Conservation (phyloP, 1,140 invertebrate species). For the Nasonia vitripennis region DNA sequence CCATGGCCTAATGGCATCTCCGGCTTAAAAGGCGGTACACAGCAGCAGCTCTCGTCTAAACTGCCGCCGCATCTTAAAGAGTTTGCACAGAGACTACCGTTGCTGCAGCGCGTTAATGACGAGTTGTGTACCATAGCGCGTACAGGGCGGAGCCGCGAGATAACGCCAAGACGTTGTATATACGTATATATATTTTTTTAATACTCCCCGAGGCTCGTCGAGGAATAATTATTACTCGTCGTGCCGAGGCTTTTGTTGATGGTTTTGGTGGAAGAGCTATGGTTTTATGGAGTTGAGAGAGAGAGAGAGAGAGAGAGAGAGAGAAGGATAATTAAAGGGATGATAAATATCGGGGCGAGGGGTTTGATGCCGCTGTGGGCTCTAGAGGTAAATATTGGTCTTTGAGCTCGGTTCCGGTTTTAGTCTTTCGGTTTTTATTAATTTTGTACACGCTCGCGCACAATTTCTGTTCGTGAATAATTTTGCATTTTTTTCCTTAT, state of each 20-base stretch:
- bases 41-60: not conserved
- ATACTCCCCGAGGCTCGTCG: not conserved
- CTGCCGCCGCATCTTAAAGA: constrained; percentile 22
- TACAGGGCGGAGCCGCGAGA: not conserved
- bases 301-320: too few species aligned
- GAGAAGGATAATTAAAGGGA: not conserved
- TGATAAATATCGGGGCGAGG: not conserved
- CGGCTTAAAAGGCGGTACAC: not conserved
- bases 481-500: too few species aligned
- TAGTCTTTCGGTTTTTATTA: not conserved
- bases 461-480: too few species aligned
- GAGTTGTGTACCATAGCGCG: constrained; percentile 11
- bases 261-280: not conserved
- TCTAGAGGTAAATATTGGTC: not conserved
- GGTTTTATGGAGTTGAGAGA: too few species aligned
- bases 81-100: constrained; percentile 13
- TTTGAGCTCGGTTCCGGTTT: too few species aligned
- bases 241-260: not conserved
- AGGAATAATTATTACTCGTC: not conserved
- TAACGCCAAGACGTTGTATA: not conserved
- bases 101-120: constrained; percentile 6
- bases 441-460: not conserved
- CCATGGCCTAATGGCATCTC: constrained; percentile 21
- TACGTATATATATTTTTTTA: not conserved
- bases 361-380: not conserved